Conservation (phyloP, 2,797 vertebrate species). For the Catamblyrhynchus diadema region DNA sequence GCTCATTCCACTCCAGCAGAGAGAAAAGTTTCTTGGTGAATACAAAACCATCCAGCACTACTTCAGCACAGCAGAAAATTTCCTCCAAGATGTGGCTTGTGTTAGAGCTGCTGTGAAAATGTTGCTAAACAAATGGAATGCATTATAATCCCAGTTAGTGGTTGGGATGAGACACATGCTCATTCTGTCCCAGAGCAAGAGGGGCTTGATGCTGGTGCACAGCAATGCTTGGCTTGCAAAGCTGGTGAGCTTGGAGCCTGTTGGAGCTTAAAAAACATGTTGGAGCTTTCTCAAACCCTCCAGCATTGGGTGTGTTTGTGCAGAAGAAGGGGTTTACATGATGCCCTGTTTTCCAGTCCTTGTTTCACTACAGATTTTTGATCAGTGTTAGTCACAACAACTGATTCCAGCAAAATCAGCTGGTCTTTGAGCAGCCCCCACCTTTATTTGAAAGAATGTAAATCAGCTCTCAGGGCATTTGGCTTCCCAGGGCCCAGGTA, state of each 20-base stretch:
- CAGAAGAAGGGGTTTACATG: not conserved
- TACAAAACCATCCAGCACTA: rapidly evolving
- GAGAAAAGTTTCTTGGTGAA: not conserved
- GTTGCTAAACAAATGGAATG: not conserved
- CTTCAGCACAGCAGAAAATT: rapidly evolving
- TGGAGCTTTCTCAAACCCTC: not conserved
- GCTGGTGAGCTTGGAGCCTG: not conserved
- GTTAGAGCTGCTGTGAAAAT: rapidly evolving
- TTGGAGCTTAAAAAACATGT: rapidly evolving
- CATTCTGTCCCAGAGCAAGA: not conserved
- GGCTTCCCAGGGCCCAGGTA: not conserved
- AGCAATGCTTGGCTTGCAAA: not conserved
- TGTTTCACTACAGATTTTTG: not conserved
- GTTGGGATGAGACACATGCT: not conserved
- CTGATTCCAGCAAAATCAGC: not conserved
- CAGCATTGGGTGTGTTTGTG: not conserved
- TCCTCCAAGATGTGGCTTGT: not conserved
- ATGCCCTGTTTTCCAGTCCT: not conserved
- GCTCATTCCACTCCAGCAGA: rapidly evolving
- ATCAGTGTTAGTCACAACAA: not conserved
- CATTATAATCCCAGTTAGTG: not conserved
- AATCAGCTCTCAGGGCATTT: rapidly evolving
- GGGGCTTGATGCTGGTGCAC: not conserved
- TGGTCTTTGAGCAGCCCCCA: not conserved
- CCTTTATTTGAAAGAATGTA: not conserved